phyloP scores from a whole-genome alignment of 2,797 vertebrate genomes.

The Hyperoplus lanceolatus region DNA sequence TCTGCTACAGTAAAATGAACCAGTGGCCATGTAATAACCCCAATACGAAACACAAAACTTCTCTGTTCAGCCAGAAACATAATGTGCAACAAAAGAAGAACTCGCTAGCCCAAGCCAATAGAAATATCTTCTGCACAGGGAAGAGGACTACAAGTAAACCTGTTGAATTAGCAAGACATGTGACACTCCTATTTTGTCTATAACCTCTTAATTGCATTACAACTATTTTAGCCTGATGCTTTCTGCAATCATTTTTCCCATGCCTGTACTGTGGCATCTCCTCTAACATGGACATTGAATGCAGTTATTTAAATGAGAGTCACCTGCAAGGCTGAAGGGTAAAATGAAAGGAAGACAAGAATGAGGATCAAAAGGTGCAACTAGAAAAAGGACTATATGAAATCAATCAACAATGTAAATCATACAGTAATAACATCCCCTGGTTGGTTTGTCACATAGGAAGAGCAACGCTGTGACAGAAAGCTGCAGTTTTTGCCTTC shows the following conservation, averaged over 20 bases:
- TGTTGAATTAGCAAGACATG: slow-evolving; percentile 10
- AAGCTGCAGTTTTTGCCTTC: slow-evolving; percentile 15
- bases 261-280: background rate
- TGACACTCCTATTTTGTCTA: slow-evolving; percentile 14
- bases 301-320: background rate
- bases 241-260: background rate
- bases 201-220: background rate
- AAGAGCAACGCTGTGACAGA: slow-evolving; percentile 40
- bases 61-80: slow-evolving; percentile 27
- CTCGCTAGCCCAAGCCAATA: background rate
- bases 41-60: slow-evolving; percentile 28
- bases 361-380: slow-evolving; percentile 5
- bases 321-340: slow-evolving; percentile 12
- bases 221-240: background rate
- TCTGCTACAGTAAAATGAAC: slow-evolving; percentile 27
- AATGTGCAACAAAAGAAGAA: slow-evolving; percentile 9
- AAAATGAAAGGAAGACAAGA: slow-evolving; percentile 23
- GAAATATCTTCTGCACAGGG: background rate
- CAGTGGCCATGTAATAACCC: slow-evolving; percentile 36
- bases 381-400: background rate
- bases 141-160: background rate
- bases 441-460: slow-evolving; percentile 27
- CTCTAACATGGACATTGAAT: background rate
- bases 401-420: slow-evolving; percentile 34
- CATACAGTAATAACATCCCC: slow-evolving; percentile 19